Conservation (phyloP, 2,113 vertebrate species). For the Glareola pratincola region DNA sequence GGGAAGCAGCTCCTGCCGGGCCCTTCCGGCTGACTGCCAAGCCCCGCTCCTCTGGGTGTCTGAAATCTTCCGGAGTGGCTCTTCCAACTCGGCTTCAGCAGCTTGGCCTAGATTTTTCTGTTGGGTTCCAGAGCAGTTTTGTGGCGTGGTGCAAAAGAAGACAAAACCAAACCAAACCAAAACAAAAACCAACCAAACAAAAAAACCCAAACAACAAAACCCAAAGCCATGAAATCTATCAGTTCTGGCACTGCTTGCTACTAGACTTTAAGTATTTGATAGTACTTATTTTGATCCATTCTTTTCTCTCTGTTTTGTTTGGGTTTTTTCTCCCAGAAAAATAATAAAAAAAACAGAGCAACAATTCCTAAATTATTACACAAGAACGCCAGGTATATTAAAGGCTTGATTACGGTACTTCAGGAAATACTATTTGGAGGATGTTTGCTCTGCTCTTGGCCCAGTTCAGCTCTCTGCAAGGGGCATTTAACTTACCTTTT, state of each 20-base stretch:
- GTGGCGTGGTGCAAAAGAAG: neutral
- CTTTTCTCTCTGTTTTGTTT: neutral
- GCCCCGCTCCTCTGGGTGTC: neutral
- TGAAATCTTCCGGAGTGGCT: neutral
- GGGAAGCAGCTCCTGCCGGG: neutral
- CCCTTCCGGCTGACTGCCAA: fast-evolving
- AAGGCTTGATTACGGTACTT: neutral
- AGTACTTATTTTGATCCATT: neutral
- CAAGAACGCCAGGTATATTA: neutral
- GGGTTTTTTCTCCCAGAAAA: neutral
- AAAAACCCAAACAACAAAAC: too few relatives aligned
- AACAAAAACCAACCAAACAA: too few relatives aligned
- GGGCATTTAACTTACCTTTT: neutral
- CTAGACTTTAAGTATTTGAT: neutral
- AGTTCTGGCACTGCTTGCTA: neutral
- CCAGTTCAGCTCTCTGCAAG: neutral
- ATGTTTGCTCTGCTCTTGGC: neutral
- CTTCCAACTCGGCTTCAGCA: neutral
- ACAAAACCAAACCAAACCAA: neutral
- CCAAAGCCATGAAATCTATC: neutral
- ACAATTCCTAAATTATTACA: neutral
- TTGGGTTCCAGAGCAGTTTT: neutral
- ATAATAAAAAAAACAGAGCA: neutral
- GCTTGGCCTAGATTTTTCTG: neutral
- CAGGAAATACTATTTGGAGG: neutral